A percentile compares a stretch with the other conserved stretches of the same genome.
phyloP scores from a whole-genome alignment of 2,113 vertebrate genomes.

The Myrmecobius fasciatus region DNA sequence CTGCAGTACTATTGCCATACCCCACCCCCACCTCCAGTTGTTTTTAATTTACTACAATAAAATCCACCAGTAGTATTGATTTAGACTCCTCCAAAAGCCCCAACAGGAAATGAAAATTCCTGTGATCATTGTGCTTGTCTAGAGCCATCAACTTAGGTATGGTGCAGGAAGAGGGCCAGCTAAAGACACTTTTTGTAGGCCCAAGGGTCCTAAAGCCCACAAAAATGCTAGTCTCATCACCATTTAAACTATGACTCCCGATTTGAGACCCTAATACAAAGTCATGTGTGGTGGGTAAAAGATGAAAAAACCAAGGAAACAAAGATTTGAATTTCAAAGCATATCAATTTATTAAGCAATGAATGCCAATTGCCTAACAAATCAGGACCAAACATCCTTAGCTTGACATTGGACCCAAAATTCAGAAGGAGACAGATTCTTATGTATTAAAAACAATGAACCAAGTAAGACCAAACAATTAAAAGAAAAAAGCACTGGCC shows the following conservation, averaged over 20 bases:
- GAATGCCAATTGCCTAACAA: neutral
- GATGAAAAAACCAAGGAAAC: neutral
- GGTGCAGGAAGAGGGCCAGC: neutral
- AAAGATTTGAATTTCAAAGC: neutral
- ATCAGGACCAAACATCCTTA: neutral
- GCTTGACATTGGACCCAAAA: neutral
- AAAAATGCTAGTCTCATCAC: neutral
- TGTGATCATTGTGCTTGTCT: neutral
- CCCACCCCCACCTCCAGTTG: neutral
- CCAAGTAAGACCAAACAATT: neutral
- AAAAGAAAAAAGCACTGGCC: neutral
- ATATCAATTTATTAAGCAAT: neutral
- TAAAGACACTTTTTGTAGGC: neutral
- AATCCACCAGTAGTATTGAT: neutral
- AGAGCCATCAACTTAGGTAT: neutral
- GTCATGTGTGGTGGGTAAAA: neutral
- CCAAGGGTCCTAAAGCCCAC: neutral
- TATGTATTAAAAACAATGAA: neutral
- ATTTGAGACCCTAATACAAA: neutral
- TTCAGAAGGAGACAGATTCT: neutral
- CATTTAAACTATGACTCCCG: neutral
- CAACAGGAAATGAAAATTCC: slow-evolving; percentile 2
- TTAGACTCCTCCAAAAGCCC: neutral
- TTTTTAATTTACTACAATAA: neutral
- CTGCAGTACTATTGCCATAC: neutral